Evolutionary conservation across 2,888 invertebrate species (phyloP), one percentile per base, ranked within the genome.

Genomic region (Temnothorax unifasciatus): DNA sequence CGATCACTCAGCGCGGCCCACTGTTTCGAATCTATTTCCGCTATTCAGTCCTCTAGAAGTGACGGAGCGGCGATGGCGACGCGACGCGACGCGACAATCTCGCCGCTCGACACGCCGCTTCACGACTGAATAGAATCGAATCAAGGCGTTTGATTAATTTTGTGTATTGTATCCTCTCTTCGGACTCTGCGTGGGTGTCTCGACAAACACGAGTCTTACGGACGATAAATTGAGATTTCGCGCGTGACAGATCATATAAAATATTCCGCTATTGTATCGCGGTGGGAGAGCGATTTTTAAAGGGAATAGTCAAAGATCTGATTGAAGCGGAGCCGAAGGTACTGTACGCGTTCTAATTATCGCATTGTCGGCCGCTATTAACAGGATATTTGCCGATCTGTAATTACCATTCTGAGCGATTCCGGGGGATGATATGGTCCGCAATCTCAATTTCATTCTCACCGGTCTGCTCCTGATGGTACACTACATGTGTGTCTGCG

Each of bases 21-120:
- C 59, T 84, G 76, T 83, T 86, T 79, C 85, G 82, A 87, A 89
- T 88, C 83, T 86, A 89, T 90, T 87, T 87, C 79, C 84, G 77
- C 81, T 77, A 59, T 61, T 83, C 25, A 44, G 50, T 44, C 54
- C 76, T 64, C 47, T 50, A 64, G 38, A 66, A 79, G 68, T 69
- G 79, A 84, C 69, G 64, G 84, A 69, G 50, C 50, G 66, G 44
- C 50, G 50, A 34, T 13, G 68, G 34, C 34, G 34, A 29, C 29
- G 73, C 59, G 9, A 18, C 57, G 13, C 34, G 34, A 29, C 29
- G 73, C 59, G 9, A 18, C 57, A 9, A 47, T 54, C 66, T 13
- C 25, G 41, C 44, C 29, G 38, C 52, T 44, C 29, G 61, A 76
- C 44, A 44, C 44, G 44, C 54, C 41, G 29, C 44, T 44, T 38